Evolutionary conservation across 2,113 vertebrate species (phyloP), one percentile per base, ranked within the genome.

Genomic region (Macquaria ambigua): DNA sequence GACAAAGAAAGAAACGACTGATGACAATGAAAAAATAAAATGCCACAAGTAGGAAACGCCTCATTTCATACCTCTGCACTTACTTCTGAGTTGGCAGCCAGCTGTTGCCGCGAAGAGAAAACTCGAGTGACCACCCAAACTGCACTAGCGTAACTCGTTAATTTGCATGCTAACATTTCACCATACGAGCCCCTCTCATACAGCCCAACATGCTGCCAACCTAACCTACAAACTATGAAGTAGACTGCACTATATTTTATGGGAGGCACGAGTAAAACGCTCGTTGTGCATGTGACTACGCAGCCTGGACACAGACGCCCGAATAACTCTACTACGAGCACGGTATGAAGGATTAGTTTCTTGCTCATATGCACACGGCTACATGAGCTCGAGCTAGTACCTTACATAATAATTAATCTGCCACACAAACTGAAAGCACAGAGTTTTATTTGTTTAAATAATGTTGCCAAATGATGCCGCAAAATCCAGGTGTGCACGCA

Each of bases 361-460:
- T 73, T 79, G 87, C 82, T 93, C 84, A 82, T 88, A 83, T 92
- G 91, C 88, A 72, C 83, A 91, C 80, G 90, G 92, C 93, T 87
- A 66, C 82, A 92, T 74, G 92, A 92, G 84, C 93, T 89, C 62
- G 62, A 86, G 89, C 86, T 79, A 28, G 76, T 88, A 50, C 83
- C 88, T 95, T 95, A 95, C 90, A 94, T 94, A 94, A 94, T 92
- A 83, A 91, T 90, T 94, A 93, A 93, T 90, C 93, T 90, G 77
- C 50, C n/a, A 3, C 82, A 74, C 79, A 84, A 79, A 93, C 75
- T 83, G 66, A 52, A n/a, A 82, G 56, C 66, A 21, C 66, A 63
- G 55, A 71, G 66, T 84, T 83, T 81, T 15, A 63, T 87, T 74
- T 81, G 73, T 87, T 79, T 20, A 1, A 82, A 68, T 77, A 53